phyloP scores from a whole-genome alignment of 2,888 invertebrate species.

The Cristatella mucedo region DNA sequence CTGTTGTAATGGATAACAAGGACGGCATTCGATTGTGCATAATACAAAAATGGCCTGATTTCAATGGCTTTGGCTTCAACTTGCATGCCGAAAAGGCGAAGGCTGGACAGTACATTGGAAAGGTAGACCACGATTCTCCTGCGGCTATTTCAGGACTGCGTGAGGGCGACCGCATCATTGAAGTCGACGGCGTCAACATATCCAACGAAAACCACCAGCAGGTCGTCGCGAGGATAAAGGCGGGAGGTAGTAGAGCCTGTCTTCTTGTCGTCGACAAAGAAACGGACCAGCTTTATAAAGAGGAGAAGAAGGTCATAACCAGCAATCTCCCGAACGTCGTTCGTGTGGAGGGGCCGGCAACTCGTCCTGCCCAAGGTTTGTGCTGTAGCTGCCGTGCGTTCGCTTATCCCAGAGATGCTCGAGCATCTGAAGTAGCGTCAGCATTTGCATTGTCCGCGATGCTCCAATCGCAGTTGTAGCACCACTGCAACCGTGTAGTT shows the following conservation, averaged over 20 bases:
- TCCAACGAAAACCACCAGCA: constrained; percentile 74
- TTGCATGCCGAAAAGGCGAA: constrained; percentile 89
- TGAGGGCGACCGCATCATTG: constrained; percentile 65
- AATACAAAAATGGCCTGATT: constrained; percentile 73
- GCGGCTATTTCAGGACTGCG: constrained; percentile 46
- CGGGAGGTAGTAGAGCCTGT: constrained; percentile 63
- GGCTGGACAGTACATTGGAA: constrained; percentile 85
- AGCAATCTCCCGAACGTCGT: constrained; percentile 25
- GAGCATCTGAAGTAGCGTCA: too few relatives aligned
- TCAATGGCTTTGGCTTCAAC: constrained; percentile 96
- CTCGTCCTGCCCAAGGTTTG: too few relatives aligned
- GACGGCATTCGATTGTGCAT: too few relatives aligned
- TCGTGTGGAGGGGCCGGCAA: constrained; percentile 9
- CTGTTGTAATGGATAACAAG: too few relatives aligned
- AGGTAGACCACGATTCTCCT: constrained; percentile 56
- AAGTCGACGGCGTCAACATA: constrained; percentile 76
- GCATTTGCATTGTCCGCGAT: too few relatives aligned
- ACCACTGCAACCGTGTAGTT: too few relatives aligned
- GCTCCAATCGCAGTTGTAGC: too few relatives aligned
- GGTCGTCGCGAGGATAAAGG: constrained; percentile 82
- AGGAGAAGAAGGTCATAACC: constrained; percentile 44
- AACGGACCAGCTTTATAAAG: constrained; percentile 55
- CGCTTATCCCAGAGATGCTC: too few relatives aligned
- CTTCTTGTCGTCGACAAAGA: constrained; percentile 66
- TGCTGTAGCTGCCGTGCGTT: too few relatives aligned